Base-by-base conservation (phyloP, 2,113 vertebrate genomes). In the Oncorhynchus masou region DNA sequence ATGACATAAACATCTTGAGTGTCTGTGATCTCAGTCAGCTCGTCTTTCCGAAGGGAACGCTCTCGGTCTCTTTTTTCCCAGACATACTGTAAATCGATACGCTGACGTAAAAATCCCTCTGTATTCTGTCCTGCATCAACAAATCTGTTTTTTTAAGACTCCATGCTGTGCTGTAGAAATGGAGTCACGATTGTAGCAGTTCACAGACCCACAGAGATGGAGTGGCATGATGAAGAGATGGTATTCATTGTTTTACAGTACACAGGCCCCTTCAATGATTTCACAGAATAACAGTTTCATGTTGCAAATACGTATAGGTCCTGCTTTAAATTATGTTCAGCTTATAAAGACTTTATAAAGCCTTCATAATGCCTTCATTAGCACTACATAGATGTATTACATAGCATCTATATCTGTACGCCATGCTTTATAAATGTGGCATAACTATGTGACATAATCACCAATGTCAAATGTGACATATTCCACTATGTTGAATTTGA, bases 21-120 rank as follows among this genome's bases (percentile, higher is more conserved):
- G 68, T 87, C 83, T 83, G 76, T 31, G 76, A 78, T 85, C 78
- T 79, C 73, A 72, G 80, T 78, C 80, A 81, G 78, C 77, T 89
- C 74, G 82, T 88, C 76, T 78, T 76, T 78, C 84, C 79, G 80
- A 73, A 80, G 76, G 80, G 81, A 84, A 81, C 83, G 62, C 74
- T 82, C 60, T 84, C 67, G 68, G 4, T 68, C 5, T 9, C 19
- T 49, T 70, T 70, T 70, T 74, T 76, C 84, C 73, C 79, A 81
- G 79, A 78, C 7, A 7, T 39, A 39, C 51, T 75, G 75, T 83
- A 71, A 89, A 86, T 86, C 81, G 79, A 45, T n/a, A 27, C 3
- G 22, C 12, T 34, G 54, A 39, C 22, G 22, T 20, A 22, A 27
- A 64, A 49, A 54, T n/a, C 11, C 4, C 19, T n/a, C 15, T 68